Percentiles rank a stretch among this genome's conserved stretches.
phyloP scores from a whole-genome alignment of 2,113 vertebrate genomes.

The Potamarius usumacintae region DNA sequence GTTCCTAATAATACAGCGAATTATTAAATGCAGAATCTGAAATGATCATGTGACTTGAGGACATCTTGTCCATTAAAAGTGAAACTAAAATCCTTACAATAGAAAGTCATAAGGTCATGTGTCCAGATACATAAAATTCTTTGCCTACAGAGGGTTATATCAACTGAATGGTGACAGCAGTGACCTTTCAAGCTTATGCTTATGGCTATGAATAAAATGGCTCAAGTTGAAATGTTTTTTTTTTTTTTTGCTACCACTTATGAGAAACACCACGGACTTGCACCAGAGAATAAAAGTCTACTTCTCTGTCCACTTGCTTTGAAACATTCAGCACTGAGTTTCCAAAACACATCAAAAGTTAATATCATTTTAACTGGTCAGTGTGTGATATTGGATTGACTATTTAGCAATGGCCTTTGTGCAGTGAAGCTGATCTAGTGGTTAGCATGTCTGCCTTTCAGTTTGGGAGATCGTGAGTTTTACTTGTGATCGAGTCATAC shows the following conservation, averaged over 20 bases:
- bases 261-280: neutral
- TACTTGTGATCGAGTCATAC: no score
- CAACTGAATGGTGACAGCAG: neutral
- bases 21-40: constrained; percentile 38
- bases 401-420: neutral
- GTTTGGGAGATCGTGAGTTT: no score
- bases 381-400: neutral
- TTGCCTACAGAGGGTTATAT: neutral
- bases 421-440: no score
- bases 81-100: constrained; percentile 34
- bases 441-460: no score
- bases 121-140: neutral
- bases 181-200: neutral
- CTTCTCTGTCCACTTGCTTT: neutral
- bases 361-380: neutral
- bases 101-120: constrained; percentile 12
- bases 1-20: constrained; percentile 55
- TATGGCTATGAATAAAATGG: neutral
- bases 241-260: neutral
- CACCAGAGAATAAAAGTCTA: neutral
- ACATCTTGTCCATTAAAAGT: constrained; percentile 57
- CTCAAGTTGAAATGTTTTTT: neutral
- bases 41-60: constrained; percentile 39
- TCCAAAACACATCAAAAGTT: neutral
- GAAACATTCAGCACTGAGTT: neutral